A percentile compares a stretch with the other conserved stretches of the same genome.
Evolutionary conservation across 2,888 invertebrate species (phyloP).

Genomic region (Steromphala cineraria): DNA sequence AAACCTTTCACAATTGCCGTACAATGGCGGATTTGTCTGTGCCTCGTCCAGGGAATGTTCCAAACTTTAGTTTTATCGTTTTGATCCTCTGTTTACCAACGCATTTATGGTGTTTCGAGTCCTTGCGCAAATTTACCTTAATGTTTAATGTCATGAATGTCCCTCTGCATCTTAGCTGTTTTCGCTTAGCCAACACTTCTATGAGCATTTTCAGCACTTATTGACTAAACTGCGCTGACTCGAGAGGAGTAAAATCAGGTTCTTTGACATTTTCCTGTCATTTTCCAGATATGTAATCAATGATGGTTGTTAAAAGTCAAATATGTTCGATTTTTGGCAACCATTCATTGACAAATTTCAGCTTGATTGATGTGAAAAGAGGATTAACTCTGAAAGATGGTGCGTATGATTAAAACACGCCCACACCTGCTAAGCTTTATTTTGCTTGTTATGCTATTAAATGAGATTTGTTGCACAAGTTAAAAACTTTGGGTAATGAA

Average conservation of each 20-base stretch:
- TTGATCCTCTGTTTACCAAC: neutral
- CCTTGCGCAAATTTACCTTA: neutral
- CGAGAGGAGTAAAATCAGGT: neutral
- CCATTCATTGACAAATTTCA: no score
- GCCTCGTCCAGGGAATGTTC: neutral
- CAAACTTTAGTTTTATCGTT: neutral
- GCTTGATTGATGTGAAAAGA: no score
- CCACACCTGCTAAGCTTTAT: no score
- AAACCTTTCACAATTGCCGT: neutral
- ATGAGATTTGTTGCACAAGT: no score
- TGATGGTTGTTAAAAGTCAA: no score
- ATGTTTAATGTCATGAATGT: neutral
- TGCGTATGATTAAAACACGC: no score
- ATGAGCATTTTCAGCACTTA: neutral
- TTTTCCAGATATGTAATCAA: neutral
- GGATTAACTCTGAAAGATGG: no score
- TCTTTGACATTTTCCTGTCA: neutral
- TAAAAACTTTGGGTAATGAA: no score
- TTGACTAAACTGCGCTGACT: neutral
- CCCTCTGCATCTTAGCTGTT: neutral
- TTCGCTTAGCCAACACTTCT: neutral
- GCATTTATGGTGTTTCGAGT: neutral
- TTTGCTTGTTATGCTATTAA: no score
- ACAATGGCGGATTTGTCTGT: neutral
- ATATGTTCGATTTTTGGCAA: no score